Evolutionary conservation across 2,888 invertebrate species (phyloP).

Genomic region (Melikaiella ostensackeni): DNA sequence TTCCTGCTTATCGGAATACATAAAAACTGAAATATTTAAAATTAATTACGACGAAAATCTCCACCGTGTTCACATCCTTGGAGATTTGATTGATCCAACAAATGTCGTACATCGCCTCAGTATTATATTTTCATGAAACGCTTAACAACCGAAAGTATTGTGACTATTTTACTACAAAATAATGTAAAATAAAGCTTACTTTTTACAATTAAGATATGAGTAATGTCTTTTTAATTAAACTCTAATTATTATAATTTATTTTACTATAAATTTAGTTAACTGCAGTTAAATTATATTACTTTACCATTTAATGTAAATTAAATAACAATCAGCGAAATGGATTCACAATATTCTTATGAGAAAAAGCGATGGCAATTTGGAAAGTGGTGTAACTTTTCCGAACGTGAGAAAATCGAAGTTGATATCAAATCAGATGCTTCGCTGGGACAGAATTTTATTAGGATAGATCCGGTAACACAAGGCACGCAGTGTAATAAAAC

Average conservation of each 20-base stretch:
- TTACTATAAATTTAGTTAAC: neutral
- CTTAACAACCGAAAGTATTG: neutral
- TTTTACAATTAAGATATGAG: neutral
- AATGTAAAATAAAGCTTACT: slow-evolving; percentile 16
- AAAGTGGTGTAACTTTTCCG: slow-evolving; percentile 78
- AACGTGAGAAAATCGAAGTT: slow-evolving; percentile 73
- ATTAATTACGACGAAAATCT: neutral
- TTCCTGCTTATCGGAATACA: neutral
- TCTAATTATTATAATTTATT: neutral
- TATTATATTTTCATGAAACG: neutral
- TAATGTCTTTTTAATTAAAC: neutral
- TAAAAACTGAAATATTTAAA: neutral
- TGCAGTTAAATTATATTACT: neutral
- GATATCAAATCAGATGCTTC: slow-evolving; percentile 74
- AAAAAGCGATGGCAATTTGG: slow-evolving; percentile 79
- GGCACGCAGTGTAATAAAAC: slow-evolving; percentile 78
- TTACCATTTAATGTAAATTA: neutral
- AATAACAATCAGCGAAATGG: slow-evolving; percentile 58
- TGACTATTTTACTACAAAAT: neutral
- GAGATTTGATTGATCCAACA: slow-evolving; percentile 35
- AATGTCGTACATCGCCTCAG: neutral
- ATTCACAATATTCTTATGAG: slow-evolving; percentile 77
- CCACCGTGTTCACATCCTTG: neutral
- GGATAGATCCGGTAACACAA: slow-evolving; percentile 79
- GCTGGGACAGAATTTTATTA: slow-evolving; percentile 77